Evolutionary conservation across 2,888 invertebrate genomes (phyloP).

Genomic region (Prosapia bicincta): DNA sequence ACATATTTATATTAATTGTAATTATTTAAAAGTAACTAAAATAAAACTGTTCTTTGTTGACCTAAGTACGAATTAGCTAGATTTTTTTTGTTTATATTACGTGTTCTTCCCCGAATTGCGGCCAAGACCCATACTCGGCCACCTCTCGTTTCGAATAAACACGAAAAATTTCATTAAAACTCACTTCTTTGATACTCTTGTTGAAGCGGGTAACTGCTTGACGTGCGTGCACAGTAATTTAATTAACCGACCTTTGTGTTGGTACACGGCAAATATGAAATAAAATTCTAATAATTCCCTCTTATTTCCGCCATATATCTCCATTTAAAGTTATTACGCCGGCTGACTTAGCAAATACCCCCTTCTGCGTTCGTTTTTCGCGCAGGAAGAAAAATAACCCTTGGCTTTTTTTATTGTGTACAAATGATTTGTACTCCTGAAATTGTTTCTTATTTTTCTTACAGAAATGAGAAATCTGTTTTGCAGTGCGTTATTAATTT

Average conservation of each 20-base stretch:
- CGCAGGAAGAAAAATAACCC: neutral
- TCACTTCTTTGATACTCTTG: neutral
- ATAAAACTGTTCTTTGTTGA: too few relatives aligned
- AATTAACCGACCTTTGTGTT: neutral
- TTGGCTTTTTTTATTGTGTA: neutral
- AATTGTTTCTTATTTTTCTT: neutral
- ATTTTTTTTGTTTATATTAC: too few relatives aligned
- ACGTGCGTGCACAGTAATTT: neutral
- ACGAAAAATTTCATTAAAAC: neutral
- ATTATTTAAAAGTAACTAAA: too few relatives aligned
- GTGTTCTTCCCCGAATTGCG: too few relatives aligned
- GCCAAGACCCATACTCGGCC: too few relatives aligned
- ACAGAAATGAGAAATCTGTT: constrained; percentile 2
- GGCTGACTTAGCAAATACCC: neutral
- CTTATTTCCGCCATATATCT: neutral
- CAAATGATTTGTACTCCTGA: neutral
- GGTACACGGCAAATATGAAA: neutral
- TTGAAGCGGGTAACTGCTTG: neutral
- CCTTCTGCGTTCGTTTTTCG: neutral
- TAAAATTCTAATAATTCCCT: neutral
- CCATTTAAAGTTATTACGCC: neutral
- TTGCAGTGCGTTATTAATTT: neutral
- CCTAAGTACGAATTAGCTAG: too few relatives aligned
- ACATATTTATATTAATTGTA: too few relatives aligned
- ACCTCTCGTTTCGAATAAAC: neutral